These are phyloP conservation scores for Scaptomyza montana DNA, from an alignment of 1,140 invertebrate species.

Conservation along the genomic window DNA sequence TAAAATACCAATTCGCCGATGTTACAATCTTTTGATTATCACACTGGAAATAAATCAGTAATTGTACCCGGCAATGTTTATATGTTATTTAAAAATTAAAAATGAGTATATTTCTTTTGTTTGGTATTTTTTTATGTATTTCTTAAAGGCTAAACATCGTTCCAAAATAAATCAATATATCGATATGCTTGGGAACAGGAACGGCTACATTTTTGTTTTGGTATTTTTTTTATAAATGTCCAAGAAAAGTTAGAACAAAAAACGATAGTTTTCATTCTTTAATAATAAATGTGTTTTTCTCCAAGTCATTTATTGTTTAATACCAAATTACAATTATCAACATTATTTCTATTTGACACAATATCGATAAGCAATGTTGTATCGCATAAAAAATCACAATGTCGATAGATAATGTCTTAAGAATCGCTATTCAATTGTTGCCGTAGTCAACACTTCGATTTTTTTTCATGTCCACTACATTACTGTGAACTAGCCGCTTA, in stretches of 20 bases:
- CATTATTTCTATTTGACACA: not conserved
- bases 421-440: constrained; percentile 11
- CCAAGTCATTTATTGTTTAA: too few relatives aligned
- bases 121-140: constrained; percentile 3
- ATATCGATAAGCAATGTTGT: constrained; percentile 9
- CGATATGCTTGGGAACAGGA: not conserved
- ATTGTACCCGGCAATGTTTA: too few relatives aligned
- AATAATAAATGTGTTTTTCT: too few relatives aligned
- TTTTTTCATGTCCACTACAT: constrained; percentile 33
- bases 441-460: constrained; percentile 13
- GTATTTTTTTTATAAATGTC: constrained; percentile 9
- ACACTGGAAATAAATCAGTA: too few relatives aligned
- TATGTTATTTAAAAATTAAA: too few relatives aligned
- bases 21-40: too few relatives aligned
- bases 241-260: too few relatives aligned
- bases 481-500: constrained; percentile 42
- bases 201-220: not conserved
- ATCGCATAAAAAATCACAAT: constrained; percentile 1
- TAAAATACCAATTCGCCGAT: constrained; percentile 5
- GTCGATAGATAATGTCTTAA: constrained; percentile 1
- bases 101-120: not conserved
- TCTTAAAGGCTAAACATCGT: not conserved
- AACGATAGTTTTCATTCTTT: too few relatives aligned
- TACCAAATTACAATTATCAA: not conserved
- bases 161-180: not conserved